Conservation (phyloP, 2,888 invertebrate genomes). For the Drosophila sordidula region DNA sequence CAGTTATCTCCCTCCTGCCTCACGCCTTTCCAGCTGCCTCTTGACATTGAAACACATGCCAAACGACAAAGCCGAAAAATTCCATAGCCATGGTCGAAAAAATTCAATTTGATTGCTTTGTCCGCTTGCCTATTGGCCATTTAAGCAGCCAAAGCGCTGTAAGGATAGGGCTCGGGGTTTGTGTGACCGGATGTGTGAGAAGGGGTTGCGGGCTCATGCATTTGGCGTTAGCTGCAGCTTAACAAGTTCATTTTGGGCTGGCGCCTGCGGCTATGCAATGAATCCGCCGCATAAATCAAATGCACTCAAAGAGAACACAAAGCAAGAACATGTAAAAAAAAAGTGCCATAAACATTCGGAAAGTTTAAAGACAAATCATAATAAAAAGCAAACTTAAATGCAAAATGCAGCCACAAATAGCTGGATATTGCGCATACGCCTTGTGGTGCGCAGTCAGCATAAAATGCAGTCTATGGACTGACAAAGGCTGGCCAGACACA, state of each 20-base stretch:
- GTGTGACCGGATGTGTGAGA: neutral
- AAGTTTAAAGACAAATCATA: neutral
- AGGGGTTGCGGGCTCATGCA: neutral
- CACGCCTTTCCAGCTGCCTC: neutral
- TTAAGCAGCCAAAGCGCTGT: slow-evolving; percentile 50
- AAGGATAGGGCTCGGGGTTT: too few relatives aligned
- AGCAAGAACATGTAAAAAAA: slow-evolving; percentile 1
- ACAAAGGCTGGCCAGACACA: neutral
- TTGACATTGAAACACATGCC: slow-evolving; percentile 61
- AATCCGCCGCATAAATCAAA: slow-evolving; percentile 63
- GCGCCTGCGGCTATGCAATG: slow-evolving; percentile 32
- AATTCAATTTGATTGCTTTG: slow-evolving; percentile 73
- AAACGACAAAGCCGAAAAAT: slow-evolving; percentile 43
- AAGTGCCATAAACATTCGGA: neutral
- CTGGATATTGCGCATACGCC: slow-evolving; percentile 49
- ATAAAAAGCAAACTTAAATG: neutral
- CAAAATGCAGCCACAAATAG: slow-evolving; percentile 29
- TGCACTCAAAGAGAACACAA: slow-evolving; percentile 32
- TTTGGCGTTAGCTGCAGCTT: slow-evolving; percentile 55
- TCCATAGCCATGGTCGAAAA: slow-evolving; percentile 31
- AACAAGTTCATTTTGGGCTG: slow-evolving; percentile 68
- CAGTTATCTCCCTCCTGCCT: neutral
- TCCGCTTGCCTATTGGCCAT: slow-evolving; percentile 66
- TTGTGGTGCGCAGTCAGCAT: slow-evolving; percentile 10
- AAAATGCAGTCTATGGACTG: too few relatives aligned